These are phyloP conservation scores for Metacarcinus magister DNA, from an alignment of 2,888 invertebrate genomes.

Conservation along the genomic window DNA sequence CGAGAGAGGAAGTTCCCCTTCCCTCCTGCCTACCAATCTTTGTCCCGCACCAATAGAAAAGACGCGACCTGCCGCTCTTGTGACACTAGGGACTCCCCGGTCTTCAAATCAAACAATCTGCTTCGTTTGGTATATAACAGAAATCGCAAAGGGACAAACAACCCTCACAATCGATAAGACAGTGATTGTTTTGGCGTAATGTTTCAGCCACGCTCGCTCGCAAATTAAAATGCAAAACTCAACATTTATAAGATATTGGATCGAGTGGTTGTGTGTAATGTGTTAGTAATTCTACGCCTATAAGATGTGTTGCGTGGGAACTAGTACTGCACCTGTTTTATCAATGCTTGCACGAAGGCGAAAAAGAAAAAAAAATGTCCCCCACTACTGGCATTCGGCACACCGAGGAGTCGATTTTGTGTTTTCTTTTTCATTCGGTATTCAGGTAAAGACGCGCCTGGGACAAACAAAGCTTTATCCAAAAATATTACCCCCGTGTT, in stretches of 20 bases:
- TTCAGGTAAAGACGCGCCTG: constrained; percentile 77
- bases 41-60: constrained; percentile 78
- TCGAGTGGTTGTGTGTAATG: background rate
- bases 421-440: constrained; percentile 55
- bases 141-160: constrained; percentile 79
- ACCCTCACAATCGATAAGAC: constrained; percentile 69
- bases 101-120: constrained; percentile 80
- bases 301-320: background rate
- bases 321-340: background rate
- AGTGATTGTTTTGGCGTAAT: constrained; percentile 61
- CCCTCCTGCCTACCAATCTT: constrained; percentile 75
- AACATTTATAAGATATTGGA: background rate
- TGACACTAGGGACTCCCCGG: constrained; percentile 75
- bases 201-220: constrained; percentile 54
- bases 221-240: constrained; percentile 71
- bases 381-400: constrained; percentile 30
- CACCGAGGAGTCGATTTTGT: constrained; percentile 68
- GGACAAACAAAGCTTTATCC: constrained; percentile 79
- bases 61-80: constrained; percentile 74
- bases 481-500: constrained; percentile 78
- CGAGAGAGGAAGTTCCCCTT: constrained; percentile 62
- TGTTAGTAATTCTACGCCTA: background rate
- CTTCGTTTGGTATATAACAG: constrained; percentile 77
- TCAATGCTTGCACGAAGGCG: background rate
- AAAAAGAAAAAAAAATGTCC: background rate